Percentiles rank a stretch among this genome's conserved stretches.
Conservation (phyloP, 2,797 vertebrate genomes). For the Pseudopleuronectes americanus region DNA sequence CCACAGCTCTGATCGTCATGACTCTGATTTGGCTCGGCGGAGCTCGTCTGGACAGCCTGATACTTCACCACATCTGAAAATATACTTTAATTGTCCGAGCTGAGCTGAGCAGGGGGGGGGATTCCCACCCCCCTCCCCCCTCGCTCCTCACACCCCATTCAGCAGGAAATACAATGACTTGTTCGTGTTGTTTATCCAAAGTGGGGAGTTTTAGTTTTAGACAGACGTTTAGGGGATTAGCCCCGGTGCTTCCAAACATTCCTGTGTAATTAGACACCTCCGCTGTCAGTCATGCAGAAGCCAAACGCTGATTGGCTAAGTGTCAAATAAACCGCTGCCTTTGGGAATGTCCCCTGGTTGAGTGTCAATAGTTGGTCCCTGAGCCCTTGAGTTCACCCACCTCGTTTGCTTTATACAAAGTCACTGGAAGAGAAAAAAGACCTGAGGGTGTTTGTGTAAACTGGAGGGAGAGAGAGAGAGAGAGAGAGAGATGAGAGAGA, state of each 20-base stretch:
- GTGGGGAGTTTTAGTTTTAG: constrained; percentile 72
- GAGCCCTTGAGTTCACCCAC: constrained; percentile 66
- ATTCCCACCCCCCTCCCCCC: constrained; percentile 36
- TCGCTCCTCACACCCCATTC: constrained; percentile 26
- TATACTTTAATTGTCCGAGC: constrained; percentile 52
- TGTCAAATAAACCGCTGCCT: constrained; percentile 67
- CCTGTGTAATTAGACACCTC: constrained; percentile 84
- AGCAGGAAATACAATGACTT: constrained; percentile 64
- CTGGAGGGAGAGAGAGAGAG: constrained; percentile 22
- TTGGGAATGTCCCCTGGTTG: constrained; percentile 70
- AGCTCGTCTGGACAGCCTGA: constrained; percentile 54
- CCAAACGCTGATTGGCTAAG: constrained; percentile 75
- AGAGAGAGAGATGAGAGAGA: constrained; percentile 13
- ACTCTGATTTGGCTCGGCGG: constrained; percentile 33
- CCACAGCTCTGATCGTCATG: constrained; percentile 47
- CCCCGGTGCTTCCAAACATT: constrained; percentile 77
- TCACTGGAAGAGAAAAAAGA: constrained; percentile 58
- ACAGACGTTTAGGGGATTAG: constrained; percentile 83
- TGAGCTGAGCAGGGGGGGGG: constrained; percentile 43
- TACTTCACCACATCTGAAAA: constrained; percentile 47
- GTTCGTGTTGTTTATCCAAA: constrained; percentile 70
- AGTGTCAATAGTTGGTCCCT: constrained; percentile 68
- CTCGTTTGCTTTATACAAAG: constrained; percentile 67
- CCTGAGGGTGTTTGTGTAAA: constrained; percentile 48
- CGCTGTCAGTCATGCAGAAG: constrained; percentile 78